Conservation (phyloP, 2,888 invertebrate species). For the Spialia ferax region DNA sequence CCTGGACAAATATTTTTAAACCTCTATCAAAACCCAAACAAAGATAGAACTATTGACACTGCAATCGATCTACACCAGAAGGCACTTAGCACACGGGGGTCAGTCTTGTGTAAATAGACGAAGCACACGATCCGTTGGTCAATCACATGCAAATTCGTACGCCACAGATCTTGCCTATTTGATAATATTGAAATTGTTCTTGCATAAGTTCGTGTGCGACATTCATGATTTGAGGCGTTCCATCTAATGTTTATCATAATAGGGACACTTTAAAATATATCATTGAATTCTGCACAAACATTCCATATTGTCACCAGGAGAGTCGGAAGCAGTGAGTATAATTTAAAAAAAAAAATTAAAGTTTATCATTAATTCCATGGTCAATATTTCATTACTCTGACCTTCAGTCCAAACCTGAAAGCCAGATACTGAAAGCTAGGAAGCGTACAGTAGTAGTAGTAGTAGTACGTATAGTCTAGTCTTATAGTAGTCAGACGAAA, state of each 20-base stretch:
- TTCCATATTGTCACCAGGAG: neutral
- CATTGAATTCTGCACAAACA: neutral
- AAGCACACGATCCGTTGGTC: conserved; percentile 62
- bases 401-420: too few species aligned
- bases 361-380: neutral
- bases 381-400: too few species aligned
- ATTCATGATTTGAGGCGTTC: conserved; percentile 40
- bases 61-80: conserved; percentile 48
- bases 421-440: too few species aligned
- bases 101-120: conserved; percentile 54
- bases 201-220: conserved; percentile 54
- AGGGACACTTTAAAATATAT: neutral
- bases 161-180: conserved; percentile 72
- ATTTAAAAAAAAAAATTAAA: neutral
- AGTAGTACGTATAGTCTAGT: too few species aligned
- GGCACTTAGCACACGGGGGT: conserved; percentile 48
- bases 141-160: conserved; percentile 67
- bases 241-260: neutral
- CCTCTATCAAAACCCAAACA: conserved; percentile 13
- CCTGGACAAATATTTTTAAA: conserved; percentile 6
- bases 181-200: conserved; percentile 73
- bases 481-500: too few species aligned
- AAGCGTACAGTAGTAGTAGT: too few species aligned
- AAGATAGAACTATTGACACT: conserved; percentile 32
- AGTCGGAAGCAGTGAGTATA: neutral